Conservation (phyloP, 2,888 invertebrate species). For the Syrphus vitripennis region DNA sequence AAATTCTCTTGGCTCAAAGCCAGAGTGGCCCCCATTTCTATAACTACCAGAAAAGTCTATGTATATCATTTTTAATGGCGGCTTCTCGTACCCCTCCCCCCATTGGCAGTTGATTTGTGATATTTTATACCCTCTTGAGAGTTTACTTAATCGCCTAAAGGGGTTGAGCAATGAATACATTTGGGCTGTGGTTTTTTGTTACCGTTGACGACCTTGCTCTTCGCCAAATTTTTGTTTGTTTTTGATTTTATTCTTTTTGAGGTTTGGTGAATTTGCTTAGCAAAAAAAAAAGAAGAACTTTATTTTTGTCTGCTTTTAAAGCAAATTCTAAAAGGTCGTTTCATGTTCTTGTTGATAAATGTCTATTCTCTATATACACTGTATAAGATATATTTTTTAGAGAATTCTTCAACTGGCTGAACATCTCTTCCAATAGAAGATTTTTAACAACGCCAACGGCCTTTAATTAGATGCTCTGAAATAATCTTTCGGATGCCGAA, state of each 20-base stretch:
- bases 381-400: no score
- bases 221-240: background rate
- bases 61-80: conserved; percentile 25
- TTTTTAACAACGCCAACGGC: background rate
- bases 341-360: no score
- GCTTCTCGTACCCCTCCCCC: background rate
- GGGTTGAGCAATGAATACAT: conserved; percentile 12
- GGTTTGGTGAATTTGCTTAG: background rate
- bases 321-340: background rate
- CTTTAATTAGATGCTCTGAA: no score
- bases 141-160: conserved; percentile 46
- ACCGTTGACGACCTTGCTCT: conserved; percentile 43
- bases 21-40: conserved; percentile 9
- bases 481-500: no score
- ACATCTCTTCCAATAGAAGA: no score
- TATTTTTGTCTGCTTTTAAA: background rate
- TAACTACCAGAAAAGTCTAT: background rate
- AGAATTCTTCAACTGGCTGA: no score
- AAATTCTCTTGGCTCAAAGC: conserved; percentile 31
- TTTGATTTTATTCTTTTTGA: background rate
- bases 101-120: conserved; percentile 48
- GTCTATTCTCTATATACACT: no score
- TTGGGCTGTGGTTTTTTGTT: conserved; percentile 46
- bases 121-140: conserved; percentile 43
- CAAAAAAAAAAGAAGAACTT: conserved; percentile 1